Conservation (phyloP, 2,113 vertebrate genomes). For the Urocitellus parryii region DNA sequence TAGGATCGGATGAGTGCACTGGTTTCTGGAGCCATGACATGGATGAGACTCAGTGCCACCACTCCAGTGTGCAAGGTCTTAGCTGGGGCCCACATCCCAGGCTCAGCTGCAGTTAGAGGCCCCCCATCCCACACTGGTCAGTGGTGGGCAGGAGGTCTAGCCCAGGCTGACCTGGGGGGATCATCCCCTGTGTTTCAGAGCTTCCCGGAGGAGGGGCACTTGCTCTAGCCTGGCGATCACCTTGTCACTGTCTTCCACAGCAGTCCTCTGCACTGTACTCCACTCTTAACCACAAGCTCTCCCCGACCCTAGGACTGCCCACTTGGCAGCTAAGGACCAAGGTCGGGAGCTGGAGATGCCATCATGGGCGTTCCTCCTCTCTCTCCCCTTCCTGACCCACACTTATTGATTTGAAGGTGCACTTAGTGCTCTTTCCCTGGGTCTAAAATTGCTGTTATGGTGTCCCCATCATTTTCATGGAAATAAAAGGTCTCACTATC, state of each 20-base stretch:
- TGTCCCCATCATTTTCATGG: background rate
- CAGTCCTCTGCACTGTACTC: too few relatives aligned
- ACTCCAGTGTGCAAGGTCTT: background rate
- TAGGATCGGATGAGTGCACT: background rate
- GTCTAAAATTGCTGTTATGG: background rate
- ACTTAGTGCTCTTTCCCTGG: background rate
- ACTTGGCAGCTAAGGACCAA: background rate
- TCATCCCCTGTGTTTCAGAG: background rate
- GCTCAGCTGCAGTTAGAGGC: background rate
- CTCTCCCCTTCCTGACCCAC: background rate
- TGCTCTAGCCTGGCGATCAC: background rate
- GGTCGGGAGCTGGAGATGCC: background rate
- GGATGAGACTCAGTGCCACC: background rate
- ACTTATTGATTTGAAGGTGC: background rate
- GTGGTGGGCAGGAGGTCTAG: background rate
- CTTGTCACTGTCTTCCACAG: background rate
- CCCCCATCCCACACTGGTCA: fast-evolving
- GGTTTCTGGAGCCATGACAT: background rate
- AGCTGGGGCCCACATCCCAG: background rate
- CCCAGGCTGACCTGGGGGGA: background rate
- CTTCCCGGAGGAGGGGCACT: background rate
- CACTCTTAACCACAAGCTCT: background rate
- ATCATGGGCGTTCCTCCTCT: background rate
- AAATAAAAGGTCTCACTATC: constrained; percentile 37
- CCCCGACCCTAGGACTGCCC: background rate